A percentile compares a stretch with the other conserved stretches of the same genome.
These are phyloP conservation scores for Oncorhynchus gorbuscha DNA, from an alignment of 2,113 vertebrate genomes.

Conservation along the genomic window DNA sequence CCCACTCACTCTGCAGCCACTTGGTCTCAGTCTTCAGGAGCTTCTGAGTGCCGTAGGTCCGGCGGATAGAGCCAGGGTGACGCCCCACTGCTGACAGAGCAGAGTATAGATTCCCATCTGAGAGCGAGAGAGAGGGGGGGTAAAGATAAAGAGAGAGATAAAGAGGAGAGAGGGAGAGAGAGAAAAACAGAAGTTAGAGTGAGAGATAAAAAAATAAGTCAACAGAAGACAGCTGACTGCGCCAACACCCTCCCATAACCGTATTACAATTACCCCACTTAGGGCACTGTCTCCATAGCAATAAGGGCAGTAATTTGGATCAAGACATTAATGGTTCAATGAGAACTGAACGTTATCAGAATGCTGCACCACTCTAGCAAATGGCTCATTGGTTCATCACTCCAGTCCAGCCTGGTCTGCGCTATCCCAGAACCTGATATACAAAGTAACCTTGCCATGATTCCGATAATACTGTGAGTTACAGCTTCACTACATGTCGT, in stretches of 20 bases:
- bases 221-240: constrained; percentile 26
- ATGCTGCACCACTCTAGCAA: constrained; percentile 17
- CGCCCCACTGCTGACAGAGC: constrained; percentile 70
- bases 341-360: constrained; percentile 39
- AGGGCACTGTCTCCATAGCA: constrained; percentile 46
- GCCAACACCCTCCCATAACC: constrained; percentile 24
- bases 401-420: constrained; percentile 25
- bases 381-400: constrained; percentile 38
- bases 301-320: constrained; percentile 28
- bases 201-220: constrained; percentile 12
- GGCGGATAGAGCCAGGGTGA: constrained; percentile 69
- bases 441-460: no score
- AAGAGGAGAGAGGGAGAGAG: constrained; percentile 25
- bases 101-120: constrained; percentile 79
- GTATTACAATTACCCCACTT: constrained; percentile 21
- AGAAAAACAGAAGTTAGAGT: constrained; percentile 8
- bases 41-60: constrained; percentile 74
- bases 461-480: no score
- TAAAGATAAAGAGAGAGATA: neutral
- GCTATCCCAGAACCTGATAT: neutral
- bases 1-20: constrained; percentile 80
- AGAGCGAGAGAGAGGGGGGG: neutral
- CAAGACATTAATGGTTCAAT: constrained; percentile 47
- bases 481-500: no score
- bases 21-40: constrained; percentile 77